These are phyloP conservation scores for Microchirus variegatus DNA, from an alignment of 2,797 vertebrate species.

Conservation along the genomic window DNA sequence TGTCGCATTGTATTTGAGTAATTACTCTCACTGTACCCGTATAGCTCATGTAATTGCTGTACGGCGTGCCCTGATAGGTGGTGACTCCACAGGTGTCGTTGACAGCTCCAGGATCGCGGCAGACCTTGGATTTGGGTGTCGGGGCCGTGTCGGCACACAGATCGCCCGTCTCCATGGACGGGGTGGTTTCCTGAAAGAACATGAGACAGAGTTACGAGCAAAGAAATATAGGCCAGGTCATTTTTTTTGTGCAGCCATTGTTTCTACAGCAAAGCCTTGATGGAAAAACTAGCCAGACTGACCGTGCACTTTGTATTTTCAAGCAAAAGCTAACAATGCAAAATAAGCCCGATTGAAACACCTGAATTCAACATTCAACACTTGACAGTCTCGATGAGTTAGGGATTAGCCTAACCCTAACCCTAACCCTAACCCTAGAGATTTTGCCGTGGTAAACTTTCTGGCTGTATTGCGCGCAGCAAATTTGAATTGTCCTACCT, in stretches of 20 bases:
- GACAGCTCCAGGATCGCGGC: conserved; percentile 87
- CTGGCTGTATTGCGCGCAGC: too few relatives aligned
- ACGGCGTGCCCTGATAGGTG: conserved; percentile 88
- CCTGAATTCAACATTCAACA: too few relatives aligned
- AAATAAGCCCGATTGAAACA: too few relatives aligned
- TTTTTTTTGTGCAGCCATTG: too few relatives aligned
- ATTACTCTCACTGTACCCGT: conserved; percentile 67
- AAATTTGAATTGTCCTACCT: conserved; percentile 62
- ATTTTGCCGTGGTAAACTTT: too few relatives aligned
- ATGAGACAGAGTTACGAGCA: not conserved
- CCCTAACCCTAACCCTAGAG: too few relatives aligned
- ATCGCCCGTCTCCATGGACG: conserved; percentile 97
- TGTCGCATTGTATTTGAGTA: too few relatives aligned
- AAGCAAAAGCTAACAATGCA: too few relatives aligned
- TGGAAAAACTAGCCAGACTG: not conserved
- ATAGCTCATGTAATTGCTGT: conserved; percentile 98
- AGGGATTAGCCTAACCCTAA: too few relatives aligned
- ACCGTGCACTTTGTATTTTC: too few relatives aligned
- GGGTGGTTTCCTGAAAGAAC: conserved; percentile 82
- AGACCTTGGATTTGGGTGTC: conserved; percentile 92
- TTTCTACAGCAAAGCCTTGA: not conserved
- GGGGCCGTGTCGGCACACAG: conserved; percentile 95
- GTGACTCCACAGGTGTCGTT: conserved; percentile 90
- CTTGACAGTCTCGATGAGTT: too few relatives aligned
- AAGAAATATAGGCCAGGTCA: too few relatives aligned